Evolutionary conservation across 2,113 vertebrate species (phyloP), one percentile per base, ranked within the genome.

Genomic region (Protomyctophum bolini): DNA sequence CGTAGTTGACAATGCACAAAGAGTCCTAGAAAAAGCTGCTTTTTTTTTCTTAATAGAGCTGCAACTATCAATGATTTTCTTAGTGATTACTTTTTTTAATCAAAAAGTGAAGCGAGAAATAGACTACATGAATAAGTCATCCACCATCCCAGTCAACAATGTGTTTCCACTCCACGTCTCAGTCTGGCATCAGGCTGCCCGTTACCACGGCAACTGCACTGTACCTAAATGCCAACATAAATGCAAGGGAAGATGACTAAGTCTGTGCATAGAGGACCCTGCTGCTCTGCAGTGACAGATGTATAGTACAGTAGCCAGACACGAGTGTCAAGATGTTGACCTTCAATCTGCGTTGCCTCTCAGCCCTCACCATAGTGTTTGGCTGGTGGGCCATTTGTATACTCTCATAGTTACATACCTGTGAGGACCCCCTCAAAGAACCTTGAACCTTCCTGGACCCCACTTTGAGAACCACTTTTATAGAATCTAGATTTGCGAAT

Each of bases 171-270:
- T 8, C 62, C 33, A 33, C 60, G 8, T 61, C 64, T 73, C 72
- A 66, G 29, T 28, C 55, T 47, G 67, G 78, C 64, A 66, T 14
- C 70, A 75, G 51, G 75, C 69, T 12, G 21, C 8, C 51, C 63
- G 81, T 91, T 85, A 68, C 88, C 80, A 86, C 66, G 81, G 88
- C 79, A 89, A 90, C 87, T 21, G 66, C 58, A 46, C 76, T 70
- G 61, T 66, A 68, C 75, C 65, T 56, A 91, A 90, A 90, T 86
- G 81, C 72, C 79, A 83, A 70, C 58, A 21, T 21, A 82, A 82
- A 87, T 83, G 80, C 60, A 73, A 84, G 70, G 58, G 63, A 82
- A 88, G 21, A 86, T 86, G 62, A 71, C 63, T 70, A 9, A 59
- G 68, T 54, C 60, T 68, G 48, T 68, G 52, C 62, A 60, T 64